These are phyloP conservation scores for Dicranocentrus wangi DNA, from an alignment of 2,888 invertebrate genomes.

Conservation along the genomic window DNA sequence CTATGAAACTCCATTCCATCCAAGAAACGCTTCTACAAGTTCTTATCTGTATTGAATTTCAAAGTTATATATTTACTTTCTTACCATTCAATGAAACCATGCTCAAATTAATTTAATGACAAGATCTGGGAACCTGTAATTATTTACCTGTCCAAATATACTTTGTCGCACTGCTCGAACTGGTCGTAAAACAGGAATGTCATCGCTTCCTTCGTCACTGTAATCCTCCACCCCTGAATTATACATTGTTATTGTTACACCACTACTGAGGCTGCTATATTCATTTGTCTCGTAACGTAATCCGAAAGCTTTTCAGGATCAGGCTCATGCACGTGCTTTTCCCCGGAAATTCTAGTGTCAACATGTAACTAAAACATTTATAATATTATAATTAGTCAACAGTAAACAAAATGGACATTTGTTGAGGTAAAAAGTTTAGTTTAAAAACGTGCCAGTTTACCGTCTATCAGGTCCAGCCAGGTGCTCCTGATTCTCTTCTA, in stretches of 20 bases:
- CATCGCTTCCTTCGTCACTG: conserved; percentile 47
- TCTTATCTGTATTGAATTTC: conserved; percentile 67
- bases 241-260: conserved; percentile 5
- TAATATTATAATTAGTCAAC: too few relatives aligned
- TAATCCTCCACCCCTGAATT: conserved; percentile 6
- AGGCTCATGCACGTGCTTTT: too few relatives aligned
- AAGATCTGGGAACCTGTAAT: neutral
- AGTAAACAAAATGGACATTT: too few relatives aligned
- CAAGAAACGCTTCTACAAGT: conserved; percentile 57
- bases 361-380: neutral
- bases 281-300: neutral
- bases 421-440: too few relatives aligned
- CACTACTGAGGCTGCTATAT: too few relatives aligned
- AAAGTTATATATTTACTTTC: too few relatives aligned
- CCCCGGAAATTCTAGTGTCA: neutral
- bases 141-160: conserved; percentile 61
- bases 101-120: neutral
- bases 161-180: conserved; percentile 53
- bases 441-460: too few relatives aligned
- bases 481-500: too few relatives aligned
- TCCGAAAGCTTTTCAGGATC: too few relatives aligned
- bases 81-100: too few relatives aligned
- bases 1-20: conserved; percentile 67
- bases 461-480: too few relatives aligned
- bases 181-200: conserved; percentile 23